Percentiles rank a stretch among this genome's conserved stretches.
Conservation (phyloP, 2,888 invertebrate species). For the Pammene fasciana region DNA sequence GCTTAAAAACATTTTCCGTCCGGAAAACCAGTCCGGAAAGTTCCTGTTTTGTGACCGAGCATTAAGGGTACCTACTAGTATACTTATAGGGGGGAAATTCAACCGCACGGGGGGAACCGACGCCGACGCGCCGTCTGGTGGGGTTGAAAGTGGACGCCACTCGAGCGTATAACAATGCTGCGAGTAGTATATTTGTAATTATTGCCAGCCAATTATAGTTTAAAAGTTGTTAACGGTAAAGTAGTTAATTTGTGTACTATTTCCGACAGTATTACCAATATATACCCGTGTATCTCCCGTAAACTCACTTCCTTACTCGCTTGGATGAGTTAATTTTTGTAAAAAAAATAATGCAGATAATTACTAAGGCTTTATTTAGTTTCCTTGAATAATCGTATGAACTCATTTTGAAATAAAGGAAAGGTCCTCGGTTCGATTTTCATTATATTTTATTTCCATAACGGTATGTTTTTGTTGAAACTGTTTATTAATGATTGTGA, state of each 20-base stretch:
- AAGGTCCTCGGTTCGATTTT: too few relatives aligned
- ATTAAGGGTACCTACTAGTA: not conserved
- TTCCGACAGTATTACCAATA: too few relatives aligned
- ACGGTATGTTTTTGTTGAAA: not conserved
- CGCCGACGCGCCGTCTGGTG: slow-evolving; percentile 11
- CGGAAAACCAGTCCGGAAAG: not conserved
- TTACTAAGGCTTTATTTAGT: too few relatives aligned
- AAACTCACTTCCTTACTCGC: too few relatives aligned
- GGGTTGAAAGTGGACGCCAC: slow-evolving; percentile 19
- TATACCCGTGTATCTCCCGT: too few relatives aligned
- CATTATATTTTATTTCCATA: too few relatives aligned
- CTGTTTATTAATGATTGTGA: slow-evolving; percentile 17
- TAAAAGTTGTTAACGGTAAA: not conserved
- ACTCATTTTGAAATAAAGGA: too few relatives aligned
- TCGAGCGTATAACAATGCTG: slow-evolving; percentile 17
- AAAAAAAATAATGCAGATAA: too few relatives aligned
- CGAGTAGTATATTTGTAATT: slow-evolving; percentile 5
- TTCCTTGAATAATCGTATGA: too few relatives aligned
- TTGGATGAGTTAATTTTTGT: too few relatives aligned
- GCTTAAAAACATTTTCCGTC: too few relatives aligned
- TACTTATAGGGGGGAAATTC: slow-evolving; percentile 12
- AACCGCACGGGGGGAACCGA: slow-evolving; percentile 21
- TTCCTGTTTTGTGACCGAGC: slow-evolving; percentile 7
- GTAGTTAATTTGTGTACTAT: not conserved
- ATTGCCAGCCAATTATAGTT: slow-evolving; percentile 14